Conservation (phyloP, 53 echinoderm and acorn worm species). For the Holothuria scabra region DNA sequence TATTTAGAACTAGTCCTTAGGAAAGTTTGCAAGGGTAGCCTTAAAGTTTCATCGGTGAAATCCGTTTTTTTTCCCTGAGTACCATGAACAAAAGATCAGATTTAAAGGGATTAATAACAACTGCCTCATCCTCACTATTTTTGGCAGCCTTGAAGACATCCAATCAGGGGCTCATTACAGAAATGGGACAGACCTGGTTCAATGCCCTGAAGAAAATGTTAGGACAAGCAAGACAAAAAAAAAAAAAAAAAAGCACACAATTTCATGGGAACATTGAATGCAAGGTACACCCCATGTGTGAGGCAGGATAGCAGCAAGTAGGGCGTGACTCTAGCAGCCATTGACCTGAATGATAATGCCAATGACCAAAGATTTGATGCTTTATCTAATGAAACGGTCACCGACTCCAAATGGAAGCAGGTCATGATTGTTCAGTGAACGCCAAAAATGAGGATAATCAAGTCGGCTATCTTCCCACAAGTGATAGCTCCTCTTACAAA, state of each 20-base stretch:
- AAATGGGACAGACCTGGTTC: slow-evolving; percentile 22
- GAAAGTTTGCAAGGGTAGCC: too few species aligned
- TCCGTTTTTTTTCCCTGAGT: too few species aligned
- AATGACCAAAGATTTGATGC: slow-evolving; percentile 23
- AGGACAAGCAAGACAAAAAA: slow-evolving; percentile 16
- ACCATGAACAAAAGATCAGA: slow-evolving; percentile 8
- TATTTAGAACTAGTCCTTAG: too few species aligned
- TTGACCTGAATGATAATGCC: slow-evolving; percentile 20
- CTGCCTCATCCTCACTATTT: slow-evolving; percentile 19
- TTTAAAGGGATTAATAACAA: slow-evolving; percentile 22
- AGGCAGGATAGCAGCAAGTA: slow-evolving; percentile 13
- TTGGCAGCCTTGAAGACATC: slow-evolving; percentile 29
- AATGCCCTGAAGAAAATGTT: slow-evolving; percentile 21
- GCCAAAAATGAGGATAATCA: slow-evolving; percentile 19
- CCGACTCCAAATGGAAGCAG: slow-evolving; percentile 21
- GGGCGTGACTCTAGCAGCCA: slow-evolving; percentile 34
- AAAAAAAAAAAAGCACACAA: not conserved
- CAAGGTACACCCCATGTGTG: not conserved
- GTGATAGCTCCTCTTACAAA: too few species aligned
- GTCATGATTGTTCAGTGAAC: slow-evolving; percentile 4
- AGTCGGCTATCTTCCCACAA: not conserved
- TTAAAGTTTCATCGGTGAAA: too few species aligned
- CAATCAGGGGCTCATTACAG: slow-evolving; percentile 24
- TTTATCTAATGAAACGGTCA: slow-evolving; percentile 15
- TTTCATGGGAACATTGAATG: not conserved